Evolutionary conservation across 2,113 vertebrate species (phyloP), one percentile per base, ranked within the genome.

Genomic region (Rhea pennata): DNA sequence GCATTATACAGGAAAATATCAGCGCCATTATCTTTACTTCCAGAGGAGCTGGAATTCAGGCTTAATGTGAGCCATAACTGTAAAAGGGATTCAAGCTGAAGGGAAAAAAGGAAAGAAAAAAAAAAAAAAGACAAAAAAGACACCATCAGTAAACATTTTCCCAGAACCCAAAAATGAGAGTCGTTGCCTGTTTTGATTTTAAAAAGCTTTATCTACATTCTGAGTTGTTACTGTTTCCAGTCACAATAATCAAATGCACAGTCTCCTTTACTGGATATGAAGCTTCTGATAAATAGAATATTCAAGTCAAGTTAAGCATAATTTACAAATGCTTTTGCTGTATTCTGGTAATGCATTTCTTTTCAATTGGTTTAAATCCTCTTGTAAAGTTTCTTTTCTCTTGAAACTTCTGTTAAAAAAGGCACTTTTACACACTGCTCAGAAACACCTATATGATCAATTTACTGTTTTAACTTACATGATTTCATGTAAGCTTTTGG

Each of bases 31-130:
- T 99, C 99, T 92, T 99, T 99, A 46, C 97, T 98, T 92, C 98
- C 98, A 58, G 97, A 97, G 17, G 99, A 98, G 87, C 98, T 98
- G 17, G 99, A 99, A 98, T 99, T 99, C 84, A 99, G 98, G 96
- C 99, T 99, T 97, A 99, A 98, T 44, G 99, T 99, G 94, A 99
- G 98, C 99, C 99, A 99, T 67, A 99, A 98, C 91, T 99, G 99
- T 87, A 99, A 98, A 77, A 99, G 98, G 16, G 99, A 99, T 97
- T 99, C 99, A 97, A 99, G 98, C 99, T 99, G 92, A 20, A 88
- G 97, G 87, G 88, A 70, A 93, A 50, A 4, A 2, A 10, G 0
- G 3, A n/a, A 12, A 64, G 31, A 88, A 97, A 88, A 90, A 70
- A 93, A 50, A 4, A 2, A 10, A n/a, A 62, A 5, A 4, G 40